phyloP scores from a whole-genome alignment of 2,113 vertebrate genomes.

The Halichoerus grypus region DNA sequence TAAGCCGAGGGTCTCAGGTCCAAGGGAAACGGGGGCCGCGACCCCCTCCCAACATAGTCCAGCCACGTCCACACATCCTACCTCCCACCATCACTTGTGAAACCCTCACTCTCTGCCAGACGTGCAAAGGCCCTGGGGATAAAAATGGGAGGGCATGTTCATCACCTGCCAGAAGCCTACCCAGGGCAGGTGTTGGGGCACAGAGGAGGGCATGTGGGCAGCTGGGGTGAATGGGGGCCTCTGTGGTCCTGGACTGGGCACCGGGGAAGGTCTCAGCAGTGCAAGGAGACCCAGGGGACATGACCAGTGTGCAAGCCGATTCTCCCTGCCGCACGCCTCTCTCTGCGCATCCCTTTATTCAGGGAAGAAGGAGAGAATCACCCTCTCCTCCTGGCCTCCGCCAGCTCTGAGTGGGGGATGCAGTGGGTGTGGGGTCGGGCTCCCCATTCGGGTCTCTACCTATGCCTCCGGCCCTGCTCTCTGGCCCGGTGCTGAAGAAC shows the following conservation, averaged over 20 bases:
- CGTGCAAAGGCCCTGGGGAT: background rate
- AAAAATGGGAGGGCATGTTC: background rate
- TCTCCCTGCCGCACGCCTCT: background rate
- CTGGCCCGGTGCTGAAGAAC: background rate
- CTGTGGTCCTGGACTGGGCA: no score
- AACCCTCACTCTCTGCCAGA: background rate
- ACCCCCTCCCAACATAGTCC: background rate
- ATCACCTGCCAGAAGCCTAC: no score
- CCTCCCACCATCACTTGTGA: background rate
- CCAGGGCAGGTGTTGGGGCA: background rate
- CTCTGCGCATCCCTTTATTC: background rate
- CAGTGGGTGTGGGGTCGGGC: background rate
- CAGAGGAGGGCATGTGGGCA: rapidly evolving
- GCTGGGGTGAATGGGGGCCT: background rate
- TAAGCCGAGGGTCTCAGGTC: background rate
- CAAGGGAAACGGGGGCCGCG: no score
- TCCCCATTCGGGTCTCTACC: background rate
- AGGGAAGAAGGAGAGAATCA: background rate
- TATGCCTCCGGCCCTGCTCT: background rate
- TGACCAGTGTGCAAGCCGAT: background rate
- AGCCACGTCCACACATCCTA: background rate
- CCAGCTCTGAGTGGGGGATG: background rate
- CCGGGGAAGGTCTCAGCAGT: background rate
- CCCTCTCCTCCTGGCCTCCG: background rate
- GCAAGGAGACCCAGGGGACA: background rate